These are phyloP conservation scores for Hydrocynus forskahlii DNA, from an alignment of 2,797 vertebrate genomes.

Conservation along the genomic window DNA sequence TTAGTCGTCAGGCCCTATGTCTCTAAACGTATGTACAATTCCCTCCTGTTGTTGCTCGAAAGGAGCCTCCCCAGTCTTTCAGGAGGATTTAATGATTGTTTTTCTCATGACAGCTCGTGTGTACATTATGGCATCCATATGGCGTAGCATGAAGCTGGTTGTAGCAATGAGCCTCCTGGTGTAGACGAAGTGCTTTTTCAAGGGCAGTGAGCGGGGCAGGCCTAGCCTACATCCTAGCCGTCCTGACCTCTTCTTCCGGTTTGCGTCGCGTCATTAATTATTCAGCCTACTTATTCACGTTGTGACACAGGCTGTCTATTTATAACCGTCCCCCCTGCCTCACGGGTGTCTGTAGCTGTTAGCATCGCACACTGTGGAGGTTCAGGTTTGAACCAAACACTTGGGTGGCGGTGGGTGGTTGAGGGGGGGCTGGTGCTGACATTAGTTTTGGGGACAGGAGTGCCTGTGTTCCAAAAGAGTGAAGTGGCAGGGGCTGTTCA, in stretches of 20 bases:
- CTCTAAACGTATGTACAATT: not conserved
- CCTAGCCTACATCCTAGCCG: slow-evolving; percentile 18
- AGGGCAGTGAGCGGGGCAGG: slow-evolving; percentile 25
- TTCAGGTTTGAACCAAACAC: not conserved
- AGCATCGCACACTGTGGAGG: not conserved
- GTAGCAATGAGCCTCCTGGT: not conserved
- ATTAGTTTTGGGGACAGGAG: not conserved
- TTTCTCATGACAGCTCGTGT: not conserved
- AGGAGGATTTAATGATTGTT: not conserved
- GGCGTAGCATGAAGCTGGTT: not conserved
- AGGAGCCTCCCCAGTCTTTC: not conserved
- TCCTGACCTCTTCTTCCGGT: slow-evolving; percentile 29
- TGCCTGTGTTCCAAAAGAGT: not conserved
- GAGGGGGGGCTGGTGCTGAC: not conserved
- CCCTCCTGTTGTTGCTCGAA: not conserved
- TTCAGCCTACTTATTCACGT: slow-evolving; percentile 50
- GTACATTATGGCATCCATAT: not conserved
- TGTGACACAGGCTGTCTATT: slow-evolving; percentile 58
- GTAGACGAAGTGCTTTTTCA: slow-evolving; percentile 15
- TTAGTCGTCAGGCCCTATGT: slow-evolving; percentile 18
- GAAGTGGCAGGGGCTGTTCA: not conserved
- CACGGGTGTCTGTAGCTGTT: slow-evolving; percentile 28
- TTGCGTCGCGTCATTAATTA: slow-evolving; percentile 57
- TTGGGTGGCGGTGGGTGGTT: too few relatives aligned
- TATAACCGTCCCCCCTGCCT: slow-evolving; percentile 57